phyloP scores from a whole-genome alignment of 2,888 invertebrate species.

The Odiellus spinosus region DNA sequence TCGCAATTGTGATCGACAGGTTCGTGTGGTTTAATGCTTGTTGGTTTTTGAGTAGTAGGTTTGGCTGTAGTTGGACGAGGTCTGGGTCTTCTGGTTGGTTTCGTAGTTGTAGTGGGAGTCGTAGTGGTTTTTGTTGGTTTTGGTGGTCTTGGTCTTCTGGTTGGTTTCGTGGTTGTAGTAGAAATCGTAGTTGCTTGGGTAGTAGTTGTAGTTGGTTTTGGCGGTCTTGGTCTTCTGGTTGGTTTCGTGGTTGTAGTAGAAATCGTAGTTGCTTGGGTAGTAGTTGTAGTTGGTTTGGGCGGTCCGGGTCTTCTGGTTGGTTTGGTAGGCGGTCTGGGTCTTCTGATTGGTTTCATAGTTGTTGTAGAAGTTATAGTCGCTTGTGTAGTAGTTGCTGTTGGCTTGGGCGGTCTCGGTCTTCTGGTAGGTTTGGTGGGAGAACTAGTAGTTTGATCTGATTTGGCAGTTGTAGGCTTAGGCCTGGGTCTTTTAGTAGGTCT shows the following conservation, averaged over 20 bases:
- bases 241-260: neutral
- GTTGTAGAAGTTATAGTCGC: neutral
- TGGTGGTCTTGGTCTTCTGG: neutral
- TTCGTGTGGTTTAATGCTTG: neutral
- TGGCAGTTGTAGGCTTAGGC: neutral
- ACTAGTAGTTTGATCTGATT: neutral
- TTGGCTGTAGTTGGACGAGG: neutral
- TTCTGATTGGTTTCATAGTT: neutral
- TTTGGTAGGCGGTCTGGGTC: neutral
- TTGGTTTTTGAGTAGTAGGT: slow-evolving; percentile 3
- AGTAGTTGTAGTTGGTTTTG: neutral
- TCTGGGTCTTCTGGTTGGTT: neutral
- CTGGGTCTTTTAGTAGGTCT: neutral
- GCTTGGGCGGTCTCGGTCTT: neutral
- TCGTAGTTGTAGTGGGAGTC: neutral
- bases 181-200: neutral
- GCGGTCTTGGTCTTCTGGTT: neutral
- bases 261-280: neutral
- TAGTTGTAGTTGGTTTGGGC: neutral
- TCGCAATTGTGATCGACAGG: neutral
- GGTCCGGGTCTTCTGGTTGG: neutral
- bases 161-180: neutral
- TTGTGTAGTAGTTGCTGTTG: neutral
- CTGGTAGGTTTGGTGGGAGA: neutral
- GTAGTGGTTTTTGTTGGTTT: neutral